A percentile compares a stretch with the other conserved stretches of the same genome.
Conservation (phyloP, 2,888 invertebrate genomes). For the Machimus rusticus region DNA sequence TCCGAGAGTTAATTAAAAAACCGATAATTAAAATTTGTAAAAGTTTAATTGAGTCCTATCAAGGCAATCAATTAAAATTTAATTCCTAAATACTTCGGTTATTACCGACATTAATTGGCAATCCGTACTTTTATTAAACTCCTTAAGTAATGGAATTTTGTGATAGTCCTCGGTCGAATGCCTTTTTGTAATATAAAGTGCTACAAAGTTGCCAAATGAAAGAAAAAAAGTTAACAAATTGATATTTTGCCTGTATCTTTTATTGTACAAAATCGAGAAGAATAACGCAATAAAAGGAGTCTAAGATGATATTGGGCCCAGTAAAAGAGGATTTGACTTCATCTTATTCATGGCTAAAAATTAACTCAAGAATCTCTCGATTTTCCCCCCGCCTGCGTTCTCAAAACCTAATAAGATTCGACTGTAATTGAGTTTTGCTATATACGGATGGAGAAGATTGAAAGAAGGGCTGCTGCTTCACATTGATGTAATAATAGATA, state of each 20-base stretch:
- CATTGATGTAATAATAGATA: neutral
- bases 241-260: neutral
- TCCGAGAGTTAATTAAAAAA: too few relatives aligned
- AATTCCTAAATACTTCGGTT: neutral
- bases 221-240: neutral
- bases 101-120: neutral
- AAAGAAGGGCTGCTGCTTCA: neutral
- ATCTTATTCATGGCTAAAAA: neutral
- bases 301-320: neutral
- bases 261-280: neutral
- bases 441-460: neutral
- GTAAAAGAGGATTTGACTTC: neutral
- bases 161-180: neutral
- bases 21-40: too few relatives aligned
- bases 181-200: neutral
- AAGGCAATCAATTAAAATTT: neutral
- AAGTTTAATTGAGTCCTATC: too few relatives aligned
- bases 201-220: neutral
- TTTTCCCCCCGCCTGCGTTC: neutral
- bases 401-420: conserved; percentile 16
- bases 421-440: conserved; percentile 2
- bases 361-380: neutral
- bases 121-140: neutral
- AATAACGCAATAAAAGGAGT: neutral
- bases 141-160: neutral